Evolutionary conservation across 2,113 vertebrate genomes (phyloP), one percentile per base, ranked within the genome.

Genomic region (Leucosticte australis): DNA sequence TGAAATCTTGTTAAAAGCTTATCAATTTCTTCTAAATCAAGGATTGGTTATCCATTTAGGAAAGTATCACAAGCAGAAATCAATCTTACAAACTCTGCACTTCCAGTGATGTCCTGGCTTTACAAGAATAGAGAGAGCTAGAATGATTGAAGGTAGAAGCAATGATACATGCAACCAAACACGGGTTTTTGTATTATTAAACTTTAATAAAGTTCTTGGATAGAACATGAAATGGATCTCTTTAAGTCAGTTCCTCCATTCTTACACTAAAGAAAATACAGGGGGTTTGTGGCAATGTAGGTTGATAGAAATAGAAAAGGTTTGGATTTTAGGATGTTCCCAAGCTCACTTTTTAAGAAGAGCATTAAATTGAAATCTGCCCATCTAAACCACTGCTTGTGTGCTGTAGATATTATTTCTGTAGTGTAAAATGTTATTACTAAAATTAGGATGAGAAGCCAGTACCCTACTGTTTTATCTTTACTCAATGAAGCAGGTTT

Each of bases 261-360:
- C 13, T 83, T 64, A 41, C 9, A 53, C 9, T 31, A 70, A 76
- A 12, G 52, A 80, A 83, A 60, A 53, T 44, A 39, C 6, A 75
- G 5, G 3, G 3, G 0, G 0, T 17, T 53, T 13, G 6, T 78
- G 27, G 1, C 4, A 55, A 33, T 50, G 21, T n/a, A 42, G 1
- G 1, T 26, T 70, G 41, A n/a, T 77, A 60, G 22, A 37, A 8
- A 5, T 22, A 23, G 3, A 33, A 46, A 35, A 5, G 41, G 4
- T 3, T 27, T 37, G 24, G 49, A 69, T 37, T 60, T 57, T 22
- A 59, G 24, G 27, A 84, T 50, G 4, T 63, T 84, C 22, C 15
- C 14, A 37, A 39, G 12, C 35, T 71, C 9, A 18, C 5, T 84
- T 55, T 67, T 3, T 64, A 59, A 49, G 22, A 86, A 70, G 16